Percentiles rank a stretch among this genome's conserved stretches.
phyloP scores from a whole-genome alignment of 1,140 invertebrate species.

The Ceratoteleas bidentatus region DNA sequence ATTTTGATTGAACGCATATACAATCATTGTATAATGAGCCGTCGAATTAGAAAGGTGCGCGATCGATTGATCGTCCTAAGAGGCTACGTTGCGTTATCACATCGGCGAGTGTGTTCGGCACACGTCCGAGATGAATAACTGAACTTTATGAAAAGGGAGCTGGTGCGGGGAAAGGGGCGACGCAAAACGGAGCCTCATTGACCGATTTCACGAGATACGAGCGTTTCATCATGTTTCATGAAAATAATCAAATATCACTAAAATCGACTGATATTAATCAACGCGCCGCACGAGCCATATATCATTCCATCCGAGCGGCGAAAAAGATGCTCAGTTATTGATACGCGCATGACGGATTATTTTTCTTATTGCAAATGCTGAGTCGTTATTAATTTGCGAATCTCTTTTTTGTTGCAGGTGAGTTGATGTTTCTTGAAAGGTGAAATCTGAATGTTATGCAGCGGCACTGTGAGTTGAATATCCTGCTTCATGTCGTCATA shows the following conservation, averaged over 20 bases:
- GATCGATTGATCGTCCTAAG: conserved; percentile 30
- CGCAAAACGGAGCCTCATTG: conserved; percentile 33
- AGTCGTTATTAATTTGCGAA: conserved; percentile 33
- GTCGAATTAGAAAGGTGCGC: conserved; percentile 52
- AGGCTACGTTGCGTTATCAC: conserved; percentile 25
- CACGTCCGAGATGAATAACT: conserved; percentile 28
- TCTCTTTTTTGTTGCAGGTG: conserved; percentile 44
- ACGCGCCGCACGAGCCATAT: conserved; percentile 21
- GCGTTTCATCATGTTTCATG: conserved; percentile 52
- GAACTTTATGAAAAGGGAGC: conserved; percentile 20
- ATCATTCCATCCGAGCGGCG: conserved; percentile 10
- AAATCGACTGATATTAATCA: conserved; percentile 40
- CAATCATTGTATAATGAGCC: conserved; percentile 32
- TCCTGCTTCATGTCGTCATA: not conserved
- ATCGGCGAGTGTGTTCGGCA: conserved; percentile 10
- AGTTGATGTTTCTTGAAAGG: conserved; percentile 13
- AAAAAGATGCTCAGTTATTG: conserved; percentile 24
- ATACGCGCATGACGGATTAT: conserved; percentile 18
- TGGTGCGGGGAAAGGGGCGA: not conserved
- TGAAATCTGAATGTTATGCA: conserved; percentile 16
- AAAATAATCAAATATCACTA: conserved; percentile 39
- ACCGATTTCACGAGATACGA: conserved; percentile 23
- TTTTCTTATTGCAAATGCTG: conserved; percentile 27
- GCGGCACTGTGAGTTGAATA: conserved; percentile 16
- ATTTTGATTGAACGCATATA: conserved; percentile 28